Evolutionary conservation across 2,888 invertebrate genomes (phyloP).

Genomic region (Rhamphomyia laevipes): DNA sequence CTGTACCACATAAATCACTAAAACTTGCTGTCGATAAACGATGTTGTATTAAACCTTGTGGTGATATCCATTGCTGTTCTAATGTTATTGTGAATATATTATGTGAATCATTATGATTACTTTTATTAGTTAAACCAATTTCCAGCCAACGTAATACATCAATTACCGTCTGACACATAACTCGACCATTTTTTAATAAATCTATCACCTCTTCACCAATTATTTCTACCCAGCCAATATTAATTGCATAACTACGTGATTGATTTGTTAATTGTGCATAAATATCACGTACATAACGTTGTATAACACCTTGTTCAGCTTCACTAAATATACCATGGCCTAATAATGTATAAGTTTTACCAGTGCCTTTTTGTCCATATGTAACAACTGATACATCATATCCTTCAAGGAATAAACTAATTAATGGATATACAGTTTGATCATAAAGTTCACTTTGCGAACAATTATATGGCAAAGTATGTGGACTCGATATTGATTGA

Average conservation of each 20-base stretch:
- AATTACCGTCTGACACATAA: slow-evolving; percentile 47
- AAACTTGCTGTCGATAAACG: slow-evolving; percentile 63
- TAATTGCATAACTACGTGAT: slow-evolving; percentile 52
- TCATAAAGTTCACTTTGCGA: slow-evolving; percentile 52
- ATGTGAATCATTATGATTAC: slow-evolving; percentile 44
- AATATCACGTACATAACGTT: slow-evolving; percentile 58
- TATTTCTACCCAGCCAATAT: slow-evolving; percentile 63
- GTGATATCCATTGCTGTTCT: slow-evolving; percentile 60
- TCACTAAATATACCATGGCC: slow-evolving; percentile 53
- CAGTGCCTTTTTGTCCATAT: slow-evolving; percentile 53
- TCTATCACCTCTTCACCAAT: slow-evolving; percentile 53
- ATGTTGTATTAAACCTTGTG: slow-evolving; percentile 55
- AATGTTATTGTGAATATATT: slow-evolving; percentile 60
- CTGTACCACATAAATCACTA: slow-evolving; percentile 52
- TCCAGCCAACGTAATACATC: slow-evolving; percentile 62
- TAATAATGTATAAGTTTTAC: slow-evolving; percentile 62
- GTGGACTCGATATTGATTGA: slow-evolving; percentile 31
- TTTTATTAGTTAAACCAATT: slow-evolving; percentile 49
- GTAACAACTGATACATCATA: slow-evolving; percentile 64
- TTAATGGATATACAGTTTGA: slow-evolving; percentile 52
- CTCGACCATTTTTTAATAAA: slow-evolving; percentile 43
- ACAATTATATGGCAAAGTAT: slow-evolving; percentile 47
- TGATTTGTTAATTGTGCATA: slow-evolving; percentile 54
- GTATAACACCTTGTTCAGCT: slow-evolving; percentile 54
- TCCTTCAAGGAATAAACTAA: slow-evolving; percentile 56